Evolutionary conservation across 2,888 invertebrate genomes (phyloP).

Genomic region (Lepidocyrtinus sp.): DNA sequence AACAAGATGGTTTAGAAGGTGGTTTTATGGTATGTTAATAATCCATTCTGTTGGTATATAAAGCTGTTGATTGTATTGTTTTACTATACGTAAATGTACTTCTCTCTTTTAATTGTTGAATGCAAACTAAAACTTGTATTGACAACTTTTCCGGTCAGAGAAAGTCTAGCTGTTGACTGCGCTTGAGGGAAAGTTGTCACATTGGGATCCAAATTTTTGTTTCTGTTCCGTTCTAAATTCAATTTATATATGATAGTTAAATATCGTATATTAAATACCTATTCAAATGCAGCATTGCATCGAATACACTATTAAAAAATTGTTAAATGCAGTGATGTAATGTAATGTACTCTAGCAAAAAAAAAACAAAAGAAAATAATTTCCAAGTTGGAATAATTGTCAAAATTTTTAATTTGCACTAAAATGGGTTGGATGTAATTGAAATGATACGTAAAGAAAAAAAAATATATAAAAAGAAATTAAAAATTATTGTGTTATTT

Average conservation of each 20-base stretch:
- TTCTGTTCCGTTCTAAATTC: conserved; percentile 44
- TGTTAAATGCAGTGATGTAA: conserved; percentile 24
- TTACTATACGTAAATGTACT: too few relatives aligned
- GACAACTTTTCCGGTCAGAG: conserved; percentile 43
- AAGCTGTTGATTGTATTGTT: too few relatives aligned
- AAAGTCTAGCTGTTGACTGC: conserved; percentile 4
- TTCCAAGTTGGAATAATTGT: not conserved
- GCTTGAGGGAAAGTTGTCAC: conserved; percentile 51
- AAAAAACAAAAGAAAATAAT: too few relatives aligned
- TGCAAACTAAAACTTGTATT: conserved; percentile 62
- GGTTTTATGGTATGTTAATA: not conserved
- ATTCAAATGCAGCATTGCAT: not conserved
- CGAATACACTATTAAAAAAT: too few relatives aligned
- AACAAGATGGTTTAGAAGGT: not conserved
- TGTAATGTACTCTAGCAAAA: conserved; percentile 21
- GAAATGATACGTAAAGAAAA: too few relatives aligned
- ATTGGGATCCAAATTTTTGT: conserved; percentile 46
- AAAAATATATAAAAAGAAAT: too few relatives aligned
- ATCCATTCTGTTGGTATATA: not conserved
- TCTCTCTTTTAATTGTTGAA: conserved; percentile 1
- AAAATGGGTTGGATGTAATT: conserved; percentile 39
- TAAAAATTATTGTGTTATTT: conserved; percentile 42
- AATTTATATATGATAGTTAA: conserved; percentile 26
- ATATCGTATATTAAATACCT: conserved; percentile 15
- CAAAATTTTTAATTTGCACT: conserved; percentile 15